Evolutionary conservation across 2,888 invertebrate species (phyloP).

Genomic region (Aspidapion aeneum): DNA sequence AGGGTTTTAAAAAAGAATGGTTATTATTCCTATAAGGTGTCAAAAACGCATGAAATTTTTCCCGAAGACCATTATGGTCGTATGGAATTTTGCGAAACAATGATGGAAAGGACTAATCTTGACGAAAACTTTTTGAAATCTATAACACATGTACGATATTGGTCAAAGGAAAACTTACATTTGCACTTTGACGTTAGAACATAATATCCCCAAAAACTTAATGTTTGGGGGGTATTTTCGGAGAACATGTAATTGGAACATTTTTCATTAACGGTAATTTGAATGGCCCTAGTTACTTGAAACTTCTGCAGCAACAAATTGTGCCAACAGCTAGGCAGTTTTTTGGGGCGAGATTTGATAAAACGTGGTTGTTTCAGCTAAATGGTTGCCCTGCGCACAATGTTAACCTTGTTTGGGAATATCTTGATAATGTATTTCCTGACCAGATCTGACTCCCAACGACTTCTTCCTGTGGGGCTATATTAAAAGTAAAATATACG

Average conservation of each 20-base stretch:
- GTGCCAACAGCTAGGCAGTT: neutral
- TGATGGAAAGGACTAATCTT: too few species aligned
- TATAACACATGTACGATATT: neutral
- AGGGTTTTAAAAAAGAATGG: too few species aligned
- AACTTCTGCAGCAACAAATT: neutral
- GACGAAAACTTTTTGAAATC: too few species aligned
- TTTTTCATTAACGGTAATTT: neutral
- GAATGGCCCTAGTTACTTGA: neutral
- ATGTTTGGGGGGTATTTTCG: neutral
- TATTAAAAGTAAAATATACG: too few species aligned
- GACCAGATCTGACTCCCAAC: neutral
- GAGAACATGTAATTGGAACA: neutral
- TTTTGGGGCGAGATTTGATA: neutral
- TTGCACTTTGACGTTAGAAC: neutral
- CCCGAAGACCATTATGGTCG: too few species aligned
- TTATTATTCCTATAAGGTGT: too few species aligned
- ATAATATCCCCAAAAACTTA: neutral
- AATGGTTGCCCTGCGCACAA: neutral
- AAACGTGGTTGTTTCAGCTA: neutral
- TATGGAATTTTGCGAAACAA: too few species aligned
- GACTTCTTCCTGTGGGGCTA: neutral
- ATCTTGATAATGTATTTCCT: neutral
- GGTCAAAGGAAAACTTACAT: neutral
- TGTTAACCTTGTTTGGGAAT: neutral
- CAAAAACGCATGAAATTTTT: too few species aligned